phyloP scores from a whole-genome alignment of 2,113 vertebrate genomes.

The Eurypyga helias region DNA sequence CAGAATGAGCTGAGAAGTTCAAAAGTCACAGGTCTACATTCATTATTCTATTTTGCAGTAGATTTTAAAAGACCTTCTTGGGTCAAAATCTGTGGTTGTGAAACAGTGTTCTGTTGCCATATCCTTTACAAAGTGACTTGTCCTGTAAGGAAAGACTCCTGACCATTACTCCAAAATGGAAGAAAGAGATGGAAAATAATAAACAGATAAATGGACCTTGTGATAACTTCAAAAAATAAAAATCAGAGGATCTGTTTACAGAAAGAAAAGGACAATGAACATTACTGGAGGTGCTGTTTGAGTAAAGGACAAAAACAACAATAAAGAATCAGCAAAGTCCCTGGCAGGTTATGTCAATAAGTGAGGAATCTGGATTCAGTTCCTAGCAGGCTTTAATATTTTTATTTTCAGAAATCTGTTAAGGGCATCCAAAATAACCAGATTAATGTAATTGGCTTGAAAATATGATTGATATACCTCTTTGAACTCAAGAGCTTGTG shows the following conservation, averaged over 20 bases:
- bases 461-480: not conserved
- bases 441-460: constrained; percentile 17
- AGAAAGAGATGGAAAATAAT: not conserved
- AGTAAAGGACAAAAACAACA: not conserved
- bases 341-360: not conserved
- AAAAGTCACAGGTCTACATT: not conserved
- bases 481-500: not conserved
- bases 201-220: not conserved
- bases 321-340: not conserved
- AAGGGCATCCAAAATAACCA: not conserved
- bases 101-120: not conserved
- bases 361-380: not conserved
- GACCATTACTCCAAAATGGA: not conserved
- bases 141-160: not conserved
- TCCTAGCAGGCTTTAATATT: not conserved
- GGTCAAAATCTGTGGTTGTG: not conserved
- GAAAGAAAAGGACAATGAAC: not conserved
- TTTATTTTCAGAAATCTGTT: not conserved
- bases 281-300: not conserved
- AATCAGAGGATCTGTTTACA: not conserved
- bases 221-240: not conserved
- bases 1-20: not conserved
- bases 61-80: not conserved
- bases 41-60: not conserved
- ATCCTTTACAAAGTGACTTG: not conserved